Conservation (phyloP, 1,140 invertebrate species). For the Xylocopa sonorina region DNA sequence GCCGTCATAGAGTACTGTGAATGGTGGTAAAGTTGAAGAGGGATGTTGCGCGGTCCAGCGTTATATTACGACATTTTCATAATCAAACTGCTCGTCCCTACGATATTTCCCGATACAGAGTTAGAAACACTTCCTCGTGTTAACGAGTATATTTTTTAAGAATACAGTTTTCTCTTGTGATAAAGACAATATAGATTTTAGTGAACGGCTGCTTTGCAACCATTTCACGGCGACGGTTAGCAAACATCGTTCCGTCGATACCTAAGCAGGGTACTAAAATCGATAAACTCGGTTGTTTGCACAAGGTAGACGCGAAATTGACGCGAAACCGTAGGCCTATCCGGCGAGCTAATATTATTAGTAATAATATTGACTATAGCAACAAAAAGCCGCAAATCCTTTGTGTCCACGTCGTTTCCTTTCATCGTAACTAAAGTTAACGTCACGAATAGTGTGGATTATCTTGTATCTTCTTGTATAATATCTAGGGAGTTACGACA, state of each 20-base stretch:
- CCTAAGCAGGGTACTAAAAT: slow-evolving; percentile 41
- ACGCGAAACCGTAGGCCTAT: slow-evolving; percentile 32
- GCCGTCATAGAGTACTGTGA: slow-evolving; percentile 47
- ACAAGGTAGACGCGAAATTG: slow-evolving; percentile 26
- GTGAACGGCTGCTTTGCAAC: not conserved
- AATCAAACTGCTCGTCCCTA: not conserved
- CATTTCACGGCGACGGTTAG: slow-evolving; percentile 6
- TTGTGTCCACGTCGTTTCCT: slow-evolving; percentile 30
- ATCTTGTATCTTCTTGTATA: no score
- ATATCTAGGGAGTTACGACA: not conserved
- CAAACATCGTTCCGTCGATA: slow-evolving; percentile 15
- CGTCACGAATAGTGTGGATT: no score
- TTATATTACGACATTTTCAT: slow-evolving; percentile 25
- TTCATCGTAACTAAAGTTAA: slow-evolving; percentile 19
- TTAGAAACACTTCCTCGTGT: not conserved
- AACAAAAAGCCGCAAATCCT: slow-evolving; percentile 22
- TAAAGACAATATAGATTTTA: not conserved
- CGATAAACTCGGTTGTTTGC: slow-evolving; percentile 28
- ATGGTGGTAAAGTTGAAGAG: slow-evolving; percentile 43
- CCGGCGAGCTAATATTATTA: slow-evolving; percentile 42
- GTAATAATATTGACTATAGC: slow-evolving; percentile 37
- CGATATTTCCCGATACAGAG: not conserved
- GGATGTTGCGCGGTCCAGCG: not conserved
- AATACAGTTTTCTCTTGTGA: no score
- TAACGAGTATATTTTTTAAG: not conserved